A percentile compares a stretch with the other conserved stretches of the same genome.
Conservation (phyloP, 2,113 vertebrate species). For the Poeciliopsis retropinna region DNA sequence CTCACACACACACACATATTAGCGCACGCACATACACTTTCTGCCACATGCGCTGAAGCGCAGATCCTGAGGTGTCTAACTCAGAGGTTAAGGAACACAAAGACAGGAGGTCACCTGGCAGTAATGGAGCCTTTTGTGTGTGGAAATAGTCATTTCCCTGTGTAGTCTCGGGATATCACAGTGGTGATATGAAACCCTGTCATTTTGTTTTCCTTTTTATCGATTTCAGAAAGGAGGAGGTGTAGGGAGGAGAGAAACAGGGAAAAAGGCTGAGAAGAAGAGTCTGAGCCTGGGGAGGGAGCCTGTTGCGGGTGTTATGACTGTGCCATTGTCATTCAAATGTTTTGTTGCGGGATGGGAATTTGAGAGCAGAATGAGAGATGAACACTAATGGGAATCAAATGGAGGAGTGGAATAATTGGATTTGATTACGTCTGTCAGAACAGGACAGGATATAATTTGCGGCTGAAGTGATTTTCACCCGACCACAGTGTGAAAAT, state of each 20-base stretch:
- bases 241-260: conserved; percentile 46
- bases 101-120: conserved; percentile 71
- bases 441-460: conserved; percentile 62
- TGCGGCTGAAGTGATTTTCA: conserved; percentile 59
- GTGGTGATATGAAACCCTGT: conserved; percentile 71
- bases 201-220: conserved; percentile 76
- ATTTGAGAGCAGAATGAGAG: conserved; percentile 67
- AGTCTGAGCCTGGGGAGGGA: conserved; percentile 28
- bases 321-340: conserved; percentile 75
- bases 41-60: conserved; percentile 29
- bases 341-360: conserved; percentile 71
- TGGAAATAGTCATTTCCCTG: conserved; percentile 80
- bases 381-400: conserved; percentile 74
- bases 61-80: conserved; percentile 54
- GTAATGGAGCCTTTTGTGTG: conserved; percentile 81
- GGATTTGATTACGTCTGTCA: conserved; percentile 75
- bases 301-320: conserved; percentile 57
- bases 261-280: conserved; percentile 34
- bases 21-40: conserved; percentile 6
- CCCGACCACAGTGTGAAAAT: conserved; percentile 36
- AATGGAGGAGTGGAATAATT: conserved; percentile 73
- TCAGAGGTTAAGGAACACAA: conserved; percentile 71
- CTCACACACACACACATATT: conserved; percentile 19
- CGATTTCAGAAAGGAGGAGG: conserved; percentile 57
- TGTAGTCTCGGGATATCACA: conserved; percentile 69